phyloP scores from a whole-genome alignment of 2,797 vertebrate genomes.

The Microchirus variegatus region DNA sequence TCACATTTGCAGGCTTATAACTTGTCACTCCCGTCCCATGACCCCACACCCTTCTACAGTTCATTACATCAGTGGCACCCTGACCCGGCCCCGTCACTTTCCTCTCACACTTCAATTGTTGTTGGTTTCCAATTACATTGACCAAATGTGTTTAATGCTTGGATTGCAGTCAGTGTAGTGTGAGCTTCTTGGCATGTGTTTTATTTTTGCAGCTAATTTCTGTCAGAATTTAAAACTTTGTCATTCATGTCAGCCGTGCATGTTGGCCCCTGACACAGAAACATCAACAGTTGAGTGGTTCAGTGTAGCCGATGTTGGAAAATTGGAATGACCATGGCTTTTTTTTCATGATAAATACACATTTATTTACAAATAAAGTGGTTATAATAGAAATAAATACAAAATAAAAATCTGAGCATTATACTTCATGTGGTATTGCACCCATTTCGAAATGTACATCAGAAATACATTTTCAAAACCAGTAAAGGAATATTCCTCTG shows the following conservation, averaged over 20 bases:
- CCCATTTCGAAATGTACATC: conserved; percentile 99
- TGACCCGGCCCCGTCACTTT: conserved; percentile 54
- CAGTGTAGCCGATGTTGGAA: conserved; percentile 77
- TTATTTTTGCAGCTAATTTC: conserved; percentile 58
- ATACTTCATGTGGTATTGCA: conserved; percentile 99
- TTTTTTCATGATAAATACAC: conserved; percentile 99
- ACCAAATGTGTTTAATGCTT: conserved; percentile 54
- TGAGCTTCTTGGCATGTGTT: conserved; percentile 30
- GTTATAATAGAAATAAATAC: conserved; percentile 99
- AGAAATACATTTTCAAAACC: conserved; percentile 97
- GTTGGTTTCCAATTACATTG: conserved; percentile 69
- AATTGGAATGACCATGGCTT: conserved; percentile 88
- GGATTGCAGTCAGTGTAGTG: conserved; percentile 59
- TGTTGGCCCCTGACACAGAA: no score
- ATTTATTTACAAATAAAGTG: conserved; percentile 99
- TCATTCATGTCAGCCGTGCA: conserved; percentile 26
- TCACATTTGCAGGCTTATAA: conserved; percentile 65
- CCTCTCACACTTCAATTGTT: conserved; percentile 52
- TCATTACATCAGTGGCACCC: conserved; percentile 58
- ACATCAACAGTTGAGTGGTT: conserved; percentile 77
- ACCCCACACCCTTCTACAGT: conserved; percentile 52
- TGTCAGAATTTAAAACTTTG: conserved; percentile 41
- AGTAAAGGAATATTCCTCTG: conserved; percentile 98
- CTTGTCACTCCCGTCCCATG: conserved; percentile 61
- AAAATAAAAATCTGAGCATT: conserved; percentile 99